phyloP scores from a whole-genome alignment of 2,888 invertebrate species.

The Agrochola lychnidis region DNA sequence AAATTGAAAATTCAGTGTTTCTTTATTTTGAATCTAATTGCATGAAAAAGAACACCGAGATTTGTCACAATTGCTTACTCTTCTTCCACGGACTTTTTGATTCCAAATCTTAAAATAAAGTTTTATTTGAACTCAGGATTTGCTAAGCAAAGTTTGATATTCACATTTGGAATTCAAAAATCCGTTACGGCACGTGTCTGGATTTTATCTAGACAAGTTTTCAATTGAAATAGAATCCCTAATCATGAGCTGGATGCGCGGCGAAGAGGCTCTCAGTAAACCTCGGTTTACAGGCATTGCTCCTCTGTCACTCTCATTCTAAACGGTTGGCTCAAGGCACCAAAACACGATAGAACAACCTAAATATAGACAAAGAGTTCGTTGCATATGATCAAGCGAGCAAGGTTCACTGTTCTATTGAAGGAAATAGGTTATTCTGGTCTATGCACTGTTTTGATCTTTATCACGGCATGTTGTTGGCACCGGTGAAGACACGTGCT shows the following conservation, averaged over 20 bases:
- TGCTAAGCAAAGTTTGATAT: too few species aligned
- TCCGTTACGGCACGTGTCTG: too few species aligned
- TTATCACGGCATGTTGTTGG: conserved; percentile 57
- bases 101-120: too few species aligned
- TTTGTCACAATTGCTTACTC: too few species aligned
- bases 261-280: too few species aligned
- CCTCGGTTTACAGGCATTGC: not conserved
- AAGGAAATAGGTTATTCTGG: conserved; percentile 62
- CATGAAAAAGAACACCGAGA: too few species aligned
- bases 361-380: conserved; percentile 25
- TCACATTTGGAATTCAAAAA: too few species aligned
- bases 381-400: conserved; percentile 25
- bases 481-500: conserved; percentile 46
- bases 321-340: conserved; percentile 1
- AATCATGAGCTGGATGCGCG: not conserved
- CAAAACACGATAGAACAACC: conserved; percentile 5
- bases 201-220: too few species aligned
- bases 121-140: too few species aligned
- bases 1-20: not conserved
- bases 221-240: not conserved
- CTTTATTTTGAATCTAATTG: not conserved
- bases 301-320: not conserved
- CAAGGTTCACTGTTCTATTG: conserved; percentile 53
- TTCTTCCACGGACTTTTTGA: not conserved
- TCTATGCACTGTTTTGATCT: conserved; percentile 60